Evolutionary conservation across 2,113 vertebrate genomes (phyloP).

Genomic region (Pelusios castaneus): DNA sequence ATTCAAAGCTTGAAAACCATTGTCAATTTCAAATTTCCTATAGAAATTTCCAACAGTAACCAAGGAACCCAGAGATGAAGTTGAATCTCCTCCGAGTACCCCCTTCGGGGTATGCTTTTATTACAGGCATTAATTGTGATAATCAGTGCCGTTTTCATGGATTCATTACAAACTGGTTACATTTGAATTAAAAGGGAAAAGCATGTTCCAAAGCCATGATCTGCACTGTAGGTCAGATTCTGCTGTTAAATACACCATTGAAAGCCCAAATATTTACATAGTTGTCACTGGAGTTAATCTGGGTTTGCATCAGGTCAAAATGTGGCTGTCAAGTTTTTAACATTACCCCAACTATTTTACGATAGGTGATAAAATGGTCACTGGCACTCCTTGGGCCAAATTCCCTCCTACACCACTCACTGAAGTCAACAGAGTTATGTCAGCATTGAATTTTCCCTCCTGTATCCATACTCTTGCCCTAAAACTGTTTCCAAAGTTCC

Average conservation of each 20-base stretch:
- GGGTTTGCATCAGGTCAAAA: background rate
- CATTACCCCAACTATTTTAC: background rate
- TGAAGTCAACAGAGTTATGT: background rate
- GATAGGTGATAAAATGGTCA: background rate
- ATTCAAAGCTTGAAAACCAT: slow-evolving; percentile 18
- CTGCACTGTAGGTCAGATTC: background rate
- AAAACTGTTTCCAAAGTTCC: slow-evolving; percentile 44
- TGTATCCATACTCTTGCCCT: background rate
- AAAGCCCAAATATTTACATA: background rate
- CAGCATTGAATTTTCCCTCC: background rate
- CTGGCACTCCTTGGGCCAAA: background rate
- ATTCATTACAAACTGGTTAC: background rate
- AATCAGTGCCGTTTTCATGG: background rate
- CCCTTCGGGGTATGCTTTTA: background rate
- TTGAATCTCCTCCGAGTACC: background rate
- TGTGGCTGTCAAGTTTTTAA: background rate
- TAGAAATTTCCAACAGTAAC: slow-evolving; percentile 12
- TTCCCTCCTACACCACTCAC: background rate
- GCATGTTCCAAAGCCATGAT: background rate
- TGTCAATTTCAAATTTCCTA: background rate
- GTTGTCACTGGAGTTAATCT: background rate
- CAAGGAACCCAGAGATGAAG: background rate
- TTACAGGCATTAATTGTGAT: background rate
- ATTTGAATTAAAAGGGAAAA: slow-evolving; percentile 8
- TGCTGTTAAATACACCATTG: background rate